These are phyloP conservation scores for Poeciliopsis retropinna DNA, from an alignment of 2,113 vertebrate genomes.

Conservation along the genomic window DNA sequence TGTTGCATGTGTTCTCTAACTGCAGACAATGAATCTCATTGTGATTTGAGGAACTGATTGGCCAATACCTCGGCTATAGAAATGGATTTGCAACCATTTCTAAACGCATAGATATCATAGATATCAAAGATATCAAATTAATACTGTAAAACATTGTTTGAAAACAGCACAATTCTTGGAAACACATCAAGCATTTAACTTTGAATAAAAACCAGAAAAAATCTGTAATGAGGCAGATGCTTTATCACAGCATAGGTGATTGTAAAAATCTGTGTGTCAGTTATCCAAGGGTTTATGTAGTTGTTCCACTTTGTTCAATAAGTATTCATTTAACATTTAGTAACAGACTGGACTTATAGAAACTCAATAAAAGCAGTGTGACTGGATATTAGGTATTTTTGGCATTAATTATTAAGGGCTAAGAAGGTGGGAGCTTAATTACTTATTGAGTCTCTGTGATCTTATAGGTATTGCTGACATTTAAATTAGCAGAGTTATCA, in stretches of 20 bases:
- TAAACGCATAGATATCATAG: too few relatives aligned
- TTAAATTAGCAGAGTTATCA: neutral
- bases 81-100: too few relatives aligned
- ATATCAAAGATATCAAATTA: too few relatives aligned
- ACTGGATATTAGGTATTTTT: neutral
- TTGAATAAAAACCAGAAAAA: neutral
- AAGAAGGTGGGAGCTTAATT: slow-evolving; percentile 7
- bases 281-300: neutral
- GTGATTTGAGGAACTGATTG: too few relatives aligned
- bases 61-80: too few relatives aligned
- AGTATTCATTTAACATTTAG: slow-evolving; percentile 20
- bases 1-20: too few relatives aligned
- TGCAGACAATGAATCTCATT: too few relatives aligned
- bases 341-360: slow-evolving; percentile 11
- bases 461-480: slow-evolving; percentile 22
- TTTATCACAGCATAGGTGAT: neutral
- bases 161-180: too few relatives aligned
- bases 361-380: slow-evolving; percentile 14
- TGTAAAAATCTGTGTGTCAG: neutral
- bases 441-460: slow-evolving; percentile 10
- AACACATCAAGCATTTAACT: too few relatives aligned
- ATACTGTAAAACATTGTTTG: too few relatives aligned
- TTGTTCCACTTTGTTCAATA: neutral
- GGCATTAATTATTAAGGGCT: slow-evolving; percentile 18
- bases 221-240: too few relatives aligned